Conservation (phyloP, 2,888 invertebrate species). For the Yponomeuta cagnagella region DNA sequence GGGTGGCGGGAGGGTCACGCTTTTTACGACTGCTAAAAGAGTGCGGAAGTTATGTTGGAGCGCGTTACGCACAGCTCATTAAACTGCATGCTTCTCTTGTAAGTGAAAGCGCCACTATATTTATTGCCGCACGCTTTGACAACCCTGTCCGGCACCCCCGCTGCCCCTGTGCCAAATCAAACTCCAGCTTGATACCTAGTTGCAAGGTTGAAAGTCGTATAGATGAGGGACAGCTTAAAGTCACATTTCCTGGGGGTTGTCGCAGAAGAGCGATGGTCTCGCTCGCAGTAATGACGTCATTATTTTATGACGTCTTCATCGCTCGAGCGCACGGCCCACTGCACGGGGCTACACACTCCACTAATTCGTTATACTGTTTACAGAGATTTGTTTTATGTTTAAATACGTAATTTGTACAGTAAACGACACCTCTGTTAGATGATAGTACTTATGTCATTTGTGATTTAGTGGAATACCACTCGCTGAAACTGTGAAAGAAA, state of each 20-base stretch:
- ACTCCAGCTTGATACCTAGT: background rate
- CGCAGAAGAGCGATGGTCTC: conserved; percentile 40
- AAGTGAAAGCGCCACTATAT: conserved; percentile 55
- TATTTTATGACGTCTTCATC: conserved; percentile 70
- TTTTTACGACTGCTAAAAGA: conserved; percentile 41
- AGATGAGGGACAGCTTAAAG: background rate
- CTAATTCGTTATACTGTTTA: conserved; percentile 9
- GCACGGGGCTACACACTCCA: background rate
- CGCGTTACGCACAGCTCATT: conserved; percentile 69
- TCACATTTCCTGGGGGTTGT: conserved; percentile 37
- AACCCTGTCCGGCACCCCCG: conserved; percentile 46
- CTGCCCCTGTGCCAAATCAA: background rate
- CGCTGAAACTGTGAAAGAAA: too few species aligned
- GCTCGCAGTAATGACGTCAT: conserved; percentile 53
- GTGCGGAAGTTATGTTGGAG: conserved; percentile 64
- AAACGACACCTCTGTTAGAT: too few species aligned
- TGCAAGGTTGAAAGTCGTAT: background rate
- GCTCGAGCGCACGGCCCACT: conserved; percentile 17
- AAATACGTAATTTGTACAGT: too few species aligned
- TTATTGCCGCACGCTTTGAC: conserved; percentile 63
- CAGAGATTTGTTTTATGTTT: too few species aligned
- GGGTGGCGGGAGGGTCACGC: background rate
- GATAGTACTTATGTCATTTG: too few species aligned
- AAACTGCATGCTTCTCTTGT: conserved; percentile 49
- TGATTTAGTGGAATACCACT: too few species aligned